Evolutionary conservation across 2,113 vertebrate genomes (phyloP).

Genomic region (Podarcis muralis): DNA sequence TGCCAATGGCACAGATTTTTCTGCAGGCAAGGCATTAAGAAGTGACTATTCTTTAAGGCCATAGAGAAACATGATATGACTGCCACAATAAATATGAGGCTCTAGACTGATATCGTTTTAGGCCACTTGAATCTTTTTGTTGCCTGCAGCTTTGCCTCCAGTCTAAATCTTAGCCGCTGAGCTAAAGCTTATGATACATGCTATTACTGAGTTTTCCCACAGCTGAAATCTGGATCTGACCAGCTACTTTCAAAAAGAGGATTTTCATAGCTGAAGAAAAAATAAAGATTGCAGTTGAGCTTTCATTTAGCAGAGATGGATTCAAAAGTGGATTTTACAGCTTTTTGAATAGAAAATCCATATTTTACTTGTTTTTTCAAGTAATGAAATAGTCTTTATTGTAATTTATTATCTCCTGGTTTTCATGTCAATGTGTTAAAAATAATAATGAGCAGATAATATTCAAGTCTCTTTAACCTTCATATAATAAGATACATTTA

Average conservation of each 20-base stretch:
- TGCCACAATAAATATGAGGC: slow-evolving; percentile 50
- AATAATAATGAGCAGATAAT: not conserved
- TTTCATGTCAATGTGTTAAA: not conserved
- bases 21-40: not conserved
- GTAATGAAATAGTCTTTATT: not conserved
- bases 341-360: not conserved
- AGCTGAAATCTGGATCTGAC: slow-evolving; percentile 48
- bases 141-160: slow-evolving; percentile 61
- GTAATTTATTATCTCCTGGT: not conserved
- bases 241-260: slow-evolving; percentile 32
- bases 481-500: not conserved
- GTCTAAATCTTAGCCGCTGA: slow-evolving; percentile 57
- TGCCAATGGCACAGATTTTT: not conserved
- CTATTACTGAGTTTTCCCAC: slow-evolving; percentile 31
- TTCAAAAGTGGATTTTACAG: slow-evolving; percentile 28
- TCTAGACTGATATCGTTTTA: slow-evolving; percentile 28
- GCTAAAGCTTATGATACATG: slow-evolving; percentile 59
- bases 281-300: not conserved
- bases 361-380: not conserved
- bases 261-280: slow-evolving; percentile 34
- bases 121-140: slow-evolving; percentile 52
- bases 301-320: not conserved
- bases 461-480: not conserved
- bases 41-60: not conserved
- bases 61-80: slow-evolving; percentile 24